Base-by-base conservation (phyloP, 1,140 invertebrate genomes). In the Nautilus pompilius region DNA sequence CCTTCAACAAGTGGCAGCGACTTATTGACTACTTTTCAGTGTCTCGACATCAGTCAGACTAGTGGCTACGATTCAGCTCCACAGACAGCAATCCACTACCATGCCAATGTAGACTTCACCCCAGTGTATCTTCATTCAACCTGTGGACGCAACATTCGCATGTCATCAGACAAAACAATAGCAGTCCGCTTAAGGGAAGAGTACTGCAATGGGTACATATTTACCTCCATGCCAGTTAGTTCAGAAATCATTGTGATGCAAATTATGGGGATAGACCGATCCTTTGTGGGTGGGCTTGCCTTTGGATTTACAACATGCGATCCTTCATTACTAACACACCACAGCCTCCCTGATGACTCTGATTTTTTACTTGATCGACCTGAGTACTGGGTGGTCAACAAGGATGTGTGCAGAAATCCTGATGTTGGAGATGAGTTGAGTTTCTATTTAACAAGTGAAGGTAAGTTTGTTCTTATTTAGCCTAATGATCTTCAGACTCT, bases 311-410 rank as follows among this genome's bases (percentile, higher is more conserved):
- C 96, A 1, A 93, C 93, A 0, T 97, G 94, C 81, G 91, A 98
- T 80, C 95, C 95, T 0, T 84, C 87, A 0, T 87, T 85, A 8
- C 73, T 98, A 8, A 73, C 68, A 36, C 84, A 88, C 36, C 84
- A 85, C 15, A 92, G 93, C 70, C 82, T 98, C 8, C 96, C 96
- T 0, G 93, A 96, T 70, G 95, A 98, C 83, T 90, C 93, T 0
- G 94, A 98, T 73, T 86, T 91, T 28, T 83, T 99, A 0, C 80
- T 98, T 2, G 96, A 99, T 79, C 85, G 96, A n/a, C 91, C 90
- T 0, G 95, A 99, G 75, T 98, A 98, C 79, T 98, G 95, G 95
- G 93, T 98, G 1, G 92, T 98, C 0, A 91, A 91, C 69, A 92
- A 96, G 72, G 93, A 98, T 77, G 92, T 97, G 2, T 93, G 92